These are phyloP conservation scores for Excalfactoria chinensis DNA, from an alignment of 2,113 vertebrate genomes.

Conservation along the genomic window DNA sequence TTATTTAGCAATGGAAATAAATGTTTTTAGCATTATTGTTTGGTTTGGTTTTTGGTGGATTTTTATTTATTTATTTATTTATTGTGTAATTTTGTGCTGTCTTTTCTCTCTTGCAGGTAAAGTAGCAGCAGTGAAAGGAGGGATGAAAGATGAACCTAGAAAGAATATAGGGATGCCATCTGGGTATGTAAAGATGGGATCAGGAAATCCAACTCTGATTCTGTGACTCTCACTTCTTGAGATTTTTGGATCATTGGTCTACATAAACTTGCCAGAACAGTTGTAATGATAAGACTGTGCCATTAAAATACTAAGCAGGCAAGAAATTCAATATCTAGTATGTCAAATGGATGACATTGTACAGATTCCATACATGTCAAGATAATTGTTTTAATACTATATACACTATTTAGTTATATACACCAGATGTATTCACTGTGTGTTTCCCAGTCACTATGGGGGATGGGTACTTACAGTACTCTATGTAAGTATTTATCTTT, in stretches of 20 bases:
- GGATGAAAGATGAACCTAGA: too few relatives aligned
- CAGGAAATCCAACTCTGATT: too few relatives aligned
- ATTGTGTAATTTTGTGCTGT: background rate
- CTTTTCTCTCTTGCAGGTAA: background rate
- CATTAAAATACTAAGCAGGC: background rate
- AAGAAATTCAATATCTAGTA: background rate
- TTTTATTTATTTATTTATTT: background rate
- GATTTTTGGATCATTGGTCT: background rate
- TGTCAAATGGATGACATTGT: background rate
- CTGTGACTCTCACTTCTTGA: background rate
- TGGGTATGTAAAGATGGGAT: too few relatives aligned
- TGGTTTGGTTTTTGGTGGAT: accelerated
- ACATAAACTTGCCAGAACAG: background rate
- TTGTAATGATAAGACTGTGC: background rate
- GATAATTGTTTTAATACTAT: background rate
- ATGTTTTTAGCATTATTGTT: background rate
- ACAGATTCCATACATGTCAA: background rate
- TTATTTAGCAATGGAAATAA: background rate
- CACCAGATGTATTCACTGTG: background rate
- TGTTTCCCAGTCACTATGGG: background rate
- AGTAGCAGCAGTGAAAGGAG: too few relatives aligned
- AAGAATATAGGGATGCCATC: too few relatives aligned
- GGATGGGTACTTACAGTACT: background rate
- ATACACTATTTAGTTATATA: background rate
- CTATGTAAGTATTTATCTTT: background rate